Evolutionary conservation across 2,113 vertebrate genomes (phyloP).

Genomic region (Connochaetes taurinus): DNA sequence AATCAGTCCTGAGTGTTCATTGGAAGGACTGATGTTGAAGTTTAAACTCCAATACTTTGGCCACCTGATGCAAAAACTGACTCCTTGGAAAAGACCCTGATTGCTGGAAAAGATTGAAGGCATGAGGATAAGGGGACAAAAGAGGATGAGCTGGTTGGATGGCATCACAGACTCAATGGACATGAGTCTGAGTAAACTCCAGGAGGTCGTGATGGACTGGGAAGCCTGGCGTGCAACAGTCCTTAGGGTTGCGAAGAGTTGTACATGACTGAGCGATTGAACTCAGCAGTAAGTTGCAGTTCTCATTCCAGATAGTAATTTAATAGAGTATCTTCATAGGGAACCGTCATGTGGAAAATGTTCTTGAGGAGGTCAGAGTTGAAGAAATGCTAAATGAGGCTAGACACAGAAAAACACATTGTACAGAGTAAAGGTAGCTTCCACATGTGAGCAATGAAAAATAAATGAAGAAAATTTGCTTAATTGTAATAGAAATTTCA

Average conservation of each 20-base stretch:
- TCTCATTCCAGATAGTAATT: background rate
- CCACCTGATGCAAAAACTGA: background rate
- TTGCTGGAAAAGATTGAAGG: background rate
- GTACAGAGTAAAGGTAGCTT: background rate
- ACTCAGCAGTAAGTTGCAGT: background rate
- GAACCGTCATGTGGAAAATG: background rate
- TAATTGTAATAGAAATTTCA: background rate
- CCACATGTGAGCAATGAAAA: background rate
- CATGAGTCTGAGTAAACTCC: background rate
- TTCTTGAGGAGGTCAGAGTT: background rate
- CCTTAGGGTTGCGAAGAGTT: background rate
- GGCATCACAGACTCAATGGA: background rate
- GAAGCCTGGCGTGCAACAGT: background rate
- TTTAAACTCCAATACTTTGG: background rate
- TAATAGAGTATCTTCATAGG: background rate
- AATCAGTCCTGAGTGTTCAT: background rate
- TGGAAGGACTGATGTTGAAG: background rate
- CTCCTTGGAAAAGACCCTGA: background rate
- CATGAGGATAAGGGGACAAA: background rate
- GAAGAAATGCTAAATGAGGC: background rate
- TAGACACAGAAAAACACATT: background rate
- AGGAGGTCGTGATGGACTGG: background rate
- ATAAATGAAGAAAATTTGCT: background rate
- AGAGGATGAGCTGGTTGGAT: background rate
- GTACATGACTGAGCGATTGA: fast-evolving